Base-by-base conservation (phyloP, 2,888 invertebrate genomes). In the Leucoptera coffeella region DNA sequence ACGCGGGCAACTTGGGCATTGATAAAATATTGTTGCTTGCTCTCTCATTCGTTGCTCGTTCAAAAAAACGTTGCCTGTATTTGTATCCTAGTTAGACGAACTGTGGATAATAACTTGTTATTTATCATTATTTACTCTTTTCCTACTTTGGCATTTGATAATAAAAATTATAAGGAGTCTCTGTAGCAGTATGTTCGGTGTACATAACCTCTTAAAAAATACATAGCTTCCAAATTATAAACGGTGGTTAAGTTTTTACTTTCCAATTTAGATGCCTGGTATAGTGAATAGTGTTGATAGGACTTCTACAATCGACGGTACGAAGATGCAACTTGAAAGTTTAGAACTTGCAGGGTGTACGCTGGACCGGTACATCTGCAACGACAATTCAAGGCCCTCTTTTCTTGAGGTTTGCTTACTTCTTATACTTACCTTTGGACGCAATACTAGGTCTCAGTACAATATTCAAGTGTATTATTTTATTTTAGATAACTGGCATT, bases 341-440 rank as follows among this genome's bases (percentile, higher is more conserved):
- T 61, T 89, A 39, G 87, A 89, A 56, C 64, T 82, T 39, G 87
- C 89, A 25, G 86, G 86, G 21, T 80, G 81, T 49, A 82, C 83
- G 58, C 65, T 92, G 20, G 90, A 91, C 50, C 82, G 79, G 55
- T 82, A 83, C 39, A 74, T 85, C 36, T 58, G 58, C 30, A 62
- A 73, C 29, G 87, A 87, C 52, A 79, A 75, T 53, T 75, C 75
- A 51, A 82, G 82, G 50, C 84, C 85, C 42, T 78, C 78, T 22
- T 73, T 86, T 43, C 59, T 80, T 34, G 83, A 84, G 59, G 72
- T 71, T 39, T 39, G 45, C 42, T 28, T 14, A n/a, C n/a, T n/a
- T 20, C 10, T 22, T 14, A 23, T 27, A 22, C 5, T 17, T 17
- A 17, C 9, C 17, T 17, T 17, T 17, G 9, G 6, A n/a, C n/a